Evolutionary conservation across 1,140 invertebrate species (phyloP).

Genomic region (Chelonus insularis): DNA sequence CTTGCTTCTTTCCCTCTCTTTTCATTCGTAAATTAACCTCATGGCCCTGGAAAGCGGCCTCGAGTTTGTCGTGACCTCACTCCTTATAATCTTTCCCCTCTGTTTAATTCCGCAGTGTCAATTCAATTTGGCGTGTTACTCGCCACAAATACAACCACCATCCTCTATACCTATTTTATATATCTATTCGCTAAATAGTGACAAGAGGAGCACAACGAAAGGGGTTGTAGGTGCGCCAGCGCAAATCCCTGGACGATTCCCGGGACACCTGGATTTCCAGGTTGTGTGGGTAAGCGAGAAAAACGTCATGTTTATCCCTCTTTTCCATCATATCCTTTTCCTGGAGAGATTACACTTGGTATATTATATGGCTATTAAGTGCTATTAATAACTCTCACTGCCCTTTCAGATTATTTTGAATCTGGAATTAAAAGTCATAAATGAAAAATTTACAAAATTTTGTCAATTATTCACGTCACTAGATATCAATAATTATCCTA

Average conservation of each 20-base stretch:
- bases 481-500: too few relatives aligned
- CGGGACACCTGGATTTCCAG: slow-evolving; percentile 20
- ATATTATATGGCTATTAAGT: not conserved
- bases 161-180: not conserved
- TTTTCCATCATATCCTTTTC: not conserved
- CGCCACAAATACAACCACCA: slow-evolving; percentile 5
- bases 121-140: slow-evolving; percentile 11
- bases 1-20: not conserved
- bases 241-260: slow-evolving; percentile 28
- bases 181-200: not conserved
- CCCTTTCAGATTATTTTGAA: too few relatives aligned
- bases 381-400: too few relatives aligned
- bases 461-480: too few relatives aligned
- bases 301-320: not conserved
- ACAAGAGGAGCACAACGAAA: not conserved
- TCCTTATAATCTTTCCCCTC: not conserved
- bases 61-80: slow-evolving; percentile 10
- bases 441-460: too few relatives aligned
- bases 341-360: not conserved
- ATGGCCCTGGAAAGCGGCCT: not conserved
- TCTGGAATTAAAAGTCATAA: too few relatives aligned
- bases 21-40: slow-evolving; percentile 11
- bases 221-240: slow-evolving; percentile 27
- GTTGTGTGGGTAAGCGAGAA: not conserved
- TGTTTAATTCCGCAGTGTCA: slow-evolving; percentile 5